Evolutionary conservation across 2,113 vertebrate species (phyloP), one percentile per base, ranked within the genome.

Genomic region (Atrichornis clamosus): DNA sequence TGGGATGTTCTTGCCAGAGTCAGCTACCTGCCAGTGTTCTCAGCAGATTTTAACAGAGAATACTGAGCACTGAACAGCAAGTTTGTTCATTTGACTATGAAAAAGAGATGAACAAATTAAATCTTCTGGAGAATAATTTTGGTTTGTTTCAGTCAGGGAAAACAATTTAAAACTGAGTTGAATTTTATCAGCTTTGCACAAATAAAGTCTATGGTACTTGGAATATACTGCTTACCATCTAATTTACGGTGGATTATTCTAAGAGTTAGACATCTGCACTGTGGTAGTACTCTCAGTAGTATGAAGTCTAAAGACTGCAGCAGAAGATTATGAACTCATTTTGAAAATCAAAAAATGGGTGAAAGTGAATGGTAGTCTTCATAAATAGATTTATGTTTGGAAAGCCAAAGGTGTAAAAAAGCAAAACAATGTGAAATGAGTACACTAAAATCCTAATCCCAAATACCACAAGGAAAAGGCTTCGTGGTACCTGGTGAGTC

Each of bases 51-150:
- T 53, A 79, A 75, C 26, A 64, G 53, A 41, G 9, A 77, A 93
- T 49, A 76, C 11, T 41, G 58, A 89, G 65, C 4, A 27, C 1
- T 0, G 2, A 94, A 68, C 86, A 80, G 10, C 65, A 95, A 94
- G n/a, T 33, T 89, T 89, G 62, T 68, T 94, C 64, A 59, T 95
- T 96, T 52, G 27, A 77, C 75, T 93, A 30, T 56, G 69, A 94
- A 96, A 97, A 96, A 84, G 21, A 93, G 16, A 85, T 32, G 7
- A 94, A 58, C 9, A 87, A 89, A 87, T 84, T 59, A 95, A 95
- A 81, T 73, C 8, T 68, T 91, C 22, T 30, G 15, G 24, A 52
- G 59, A 63, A 37, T 2, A 84, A 49, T 32, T 56, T 85, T 68
- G 23, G 11, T 59, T 92, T 69, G 19, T 26, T 95, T 92, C 76